phyloP scores from a whole-genome alignment of 1,140 invertebrate species.

The Drosophila tsacasi region DNA sequence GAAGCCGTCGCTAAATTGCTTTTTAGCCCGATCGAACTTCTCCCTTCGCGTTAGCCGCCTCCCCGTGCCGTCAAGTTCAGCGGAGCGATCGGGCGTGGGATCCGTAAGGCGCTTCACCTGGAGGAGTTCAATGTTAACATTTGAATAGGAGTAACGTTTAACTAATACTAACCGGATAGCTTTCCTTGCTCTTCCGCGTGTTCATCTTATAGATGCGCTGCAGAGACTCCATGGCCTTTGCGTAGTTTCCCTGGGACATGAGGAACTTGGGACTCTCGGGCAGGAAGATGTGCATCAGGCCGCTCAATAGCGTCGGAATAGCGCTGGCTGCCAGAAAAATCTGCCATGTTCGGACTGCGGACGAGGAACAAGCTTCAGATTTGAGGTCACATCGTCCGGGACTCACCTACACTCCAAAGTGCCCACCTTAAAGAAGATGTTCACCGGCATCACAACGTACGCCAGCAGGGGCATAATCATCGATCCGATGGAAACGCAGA shows the following conservation, averaged over 20 bases:
- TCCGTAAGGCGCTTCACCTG: conserved; percentile 60
- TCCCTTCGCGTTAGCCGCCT: neutral
- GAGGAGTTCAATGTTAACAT: no score
- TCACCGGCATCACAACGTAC: conserved; percentile 86
- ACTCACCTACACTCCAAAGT: conserved; percentile 52
- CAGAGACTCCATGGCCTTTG: conserved; percentile 86
- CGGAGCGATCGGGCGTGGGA: conserved; percentile 37
- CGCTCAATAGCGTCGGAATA: conserved; percentile 88
- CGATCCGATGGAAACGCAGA: conserved; percentile 87
- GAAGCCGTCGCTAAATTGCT: conserved; percentile 41
- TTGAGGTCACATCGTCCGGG: neutral
- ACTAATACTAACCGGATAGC: conserved; percentile 88
- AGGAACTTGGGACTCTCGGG: conserved; percentile 94
- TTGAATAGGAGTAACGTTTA: neutral
- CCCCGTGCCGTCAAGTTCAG: neutral
- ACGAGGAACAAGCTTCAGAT: neutral
- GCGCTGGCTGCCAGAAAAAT: conserved; percentile 89
- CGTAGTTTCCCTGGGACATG: conserved; percentile 89
- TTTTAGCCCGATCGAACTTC: conserved; percentile 19
- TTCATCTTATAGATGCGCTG: conserved; percentile 85
- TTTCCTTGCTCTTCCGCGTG: conserved; percentile 87
- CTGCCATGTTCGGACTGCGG: conserved; percentile 90
- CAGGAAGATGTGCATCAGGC: conserved; percentile 88
- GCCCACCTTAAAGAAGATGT: conserved; percentile 49
- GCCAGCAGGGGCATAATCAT: conserved; percentile 86